Evolutionary conservation across 2,888 invertebrate genomes (phyloP), one percentile per base, ranked within the genome.

Genomic region (Callyntrura guangdongensis): DNA sequence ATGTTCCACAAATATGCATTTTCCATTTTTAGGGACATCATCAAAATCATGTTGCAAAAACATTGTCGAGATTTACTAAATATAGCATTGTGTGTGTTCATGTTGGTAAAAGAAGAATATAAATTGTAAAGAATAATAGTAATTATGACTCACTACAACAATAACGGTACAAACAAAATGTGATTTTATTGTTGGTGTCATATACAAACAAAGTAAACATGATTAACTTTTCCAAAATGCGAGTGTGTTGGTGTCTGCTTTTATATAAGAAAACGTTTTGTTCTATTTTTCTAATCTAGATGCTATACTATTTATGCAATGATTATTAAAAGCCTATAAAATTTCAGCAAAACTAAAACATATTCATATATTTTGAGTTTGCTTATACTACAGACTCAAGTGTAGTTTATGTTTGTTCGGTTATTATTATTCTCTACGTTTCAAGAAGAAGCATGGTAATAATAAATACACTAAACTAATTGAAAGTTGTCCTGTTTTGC

Each of bases 331-430:
- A 88, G 87, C 87, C 87, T 88, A 82, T 20, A 85, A n/a, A 61
- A 88, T 25, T 47, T 69, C 49, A 79, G 79, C 81, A 56, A 83
- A 89, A 83, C 89, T 72, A 27, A 83, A 83, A 88, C 74, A n/a
- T 45, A 56, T 45, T 22, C 61, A 8, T 36, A 36, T 36, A 36
- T n/a, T 17, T 47, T 61, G 45, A 59, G 36, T 14, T 81, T 81
- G 64, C 14, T 61, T 59, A n/a, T 61, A 87, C 90, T 91, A 91
- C 90, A 91, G 90, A 91, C 90, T 91, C 86, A 91, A 61, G 90
- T 91, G 90, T 91, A 91, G 90, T 91, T 91, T 53, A 79, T 12
- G 27, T 1, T 22, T 85, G 27, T 72, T 53, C 17, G 61, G 61
- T 67, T 67, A 67, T 69, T 61, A 61, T 27, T 81, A 45, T 79